Base-by-base conservation (phyloP, 2,797 vertebrate species). In the Poeciliopsis infans region DNA sequence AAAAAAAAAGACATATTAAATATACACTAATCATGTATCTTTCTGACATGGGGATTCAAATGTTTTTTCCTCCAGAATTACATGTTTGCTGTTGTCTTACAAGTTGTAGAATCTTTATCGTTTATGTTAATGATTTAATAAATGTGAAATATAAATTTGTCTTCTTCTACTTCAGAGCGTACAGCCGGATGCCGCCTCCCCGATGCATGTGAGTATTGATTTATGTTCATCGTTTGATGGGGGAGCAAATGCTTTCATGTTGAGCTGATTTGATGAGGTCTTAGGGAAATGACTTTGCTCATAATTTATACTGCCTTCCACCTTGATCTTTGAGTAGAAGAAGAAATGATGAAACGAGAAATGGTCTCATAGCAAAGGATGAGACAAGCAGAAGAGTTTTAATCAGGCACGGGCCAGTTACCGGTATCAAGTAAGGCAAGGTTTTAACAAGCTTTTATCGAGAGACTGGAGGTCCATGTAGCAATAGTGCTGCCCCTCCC, bases 121-220 rank as follows among this genome's bases (percentile, higher is more conserved):
- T 53, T 43, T 23, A 36, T 10, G 41, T 12, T 23, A 0, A 41
- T 73, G 10, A 23, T 43, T 57, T 41, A 41, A 31, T 23, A 36
- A 73, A n/a, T 3, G 1, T 84, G 1, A 82, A 79, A 61, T 4
- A 11, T 51, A 31, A 74, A 31, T 47, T 57, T 4, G 53, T 57
- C 53, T 28, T 11, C 11, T 55, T 55, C 11, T 57, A 57, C 79
- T 92, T 45, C 79, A 98, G 97, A 98, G 97, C 0, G 97, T 98
- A 25, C 97, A 98, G 86, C 97, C 97, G 4, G 97, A 98, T 78
- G 97, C 97, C 20, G 97, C 97, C 0, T 98, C 97, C 53, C 97
- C 97, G 70, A 98, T 98, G 97, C 97, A 98, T 1, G 97, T 98
- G 88, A 97, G 97, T 97, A 7, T 2, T 68, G 31, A 18, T 28